These are phyloP conservation scores for Oxyscelio sp. DNA, from an alignment of 2,888 invertebrate species.

Conservation along the genomic window DNA sequence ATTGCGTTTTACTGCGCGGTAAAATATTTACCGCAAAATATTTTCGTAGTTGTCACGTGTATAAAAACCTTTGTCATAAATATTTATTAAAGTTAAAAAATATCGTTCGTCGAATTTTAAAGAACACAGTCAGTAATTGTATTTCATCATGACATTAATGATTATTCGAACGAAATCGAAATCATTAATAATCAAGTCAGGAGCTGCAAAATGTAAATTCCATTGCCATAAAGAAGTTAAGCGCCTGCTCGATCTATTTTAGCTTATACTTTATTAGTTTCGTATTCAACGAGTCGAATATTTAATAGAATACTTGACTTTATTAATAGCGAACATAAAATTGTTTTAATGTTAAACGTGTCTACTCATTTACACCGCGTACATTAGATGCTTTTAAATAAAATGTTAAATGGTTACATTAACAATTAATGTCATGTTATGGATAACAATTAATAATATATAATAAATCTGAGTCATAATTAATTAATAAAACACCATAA, in stretches of 20 bases:
- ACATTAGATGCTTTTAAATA: too few relatives aligned
- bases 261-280: conserved; percentile 50
- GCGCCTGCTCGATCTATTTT: conserved; percentile 10
- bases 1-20: conserved; percentile 13
- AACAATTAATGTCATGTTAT: too few relatives aligned
- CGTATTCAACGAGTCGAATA: conserved; percentile 44
- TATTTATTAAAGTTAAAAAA: conserved; percentile 15
- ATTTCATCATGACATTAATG: neutral
- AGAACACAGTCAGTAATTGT: neutral
- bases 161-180: conserved; percentile 12
- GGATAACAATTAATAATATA: too few relatives aligned
- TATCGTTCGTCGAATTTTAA: neutral
- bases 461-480: too few relatives aligned
- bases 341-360: conserved; percentile 39
- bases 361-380: too few relatives aligned
- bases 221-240: conserved; percentile 40
- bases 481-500: too few relatives aligned
- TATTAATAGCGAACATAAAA: conserved; percentile 49
- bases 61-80: conserved; percentile 4
- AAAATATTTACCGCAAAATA: neutral
- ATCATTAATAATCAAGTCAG: conserved; percentile 40
- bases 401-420: too few relatives aligned
- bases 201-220: conserved; percentile 37
- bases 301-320: conserved; percentile 60
- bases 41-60: neutral